Conservation (phyloP, 2,113 vertebrate species). For the Eidolon helvum region DNA sequence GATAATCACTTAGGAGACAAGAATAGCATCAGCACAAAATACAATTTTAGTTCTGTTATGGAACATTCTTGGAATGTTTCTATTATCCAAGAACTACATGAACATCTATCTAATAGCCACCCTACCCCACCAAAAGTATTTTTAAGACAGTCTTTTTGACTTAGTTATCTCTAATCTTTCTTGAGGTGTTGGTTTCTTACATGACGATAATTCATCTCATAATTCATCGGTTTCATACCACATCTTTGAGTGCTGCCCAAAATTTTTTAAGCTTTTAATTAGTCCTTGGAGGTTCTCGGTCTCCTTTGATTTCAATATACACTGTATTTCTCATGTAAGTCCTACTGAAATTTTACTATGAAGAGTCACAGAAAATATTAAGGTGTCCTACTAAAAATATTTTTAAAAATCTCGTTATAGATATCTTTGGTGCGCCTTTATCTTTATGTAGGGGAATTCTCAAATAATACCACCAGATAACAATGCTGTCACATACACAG, state of each 20-base stretch:
- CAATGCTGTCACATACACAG: not conserved
- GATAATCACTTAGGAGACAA: not conserved
- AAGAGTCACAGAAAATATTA: not conserved
- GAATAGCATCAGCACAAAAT: not conserved
- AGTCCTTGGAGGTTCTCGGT: not conserved
- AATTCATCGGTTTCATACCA: not conserved
- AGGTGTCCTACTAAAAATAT: not conserved
- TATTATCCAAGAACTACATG: not conserved
- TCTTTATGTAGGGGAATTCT: not conserved
- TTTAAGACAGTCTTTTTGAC: not conserved
- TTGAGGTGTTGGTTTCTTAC: not conserved
- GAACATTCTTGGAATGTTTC: not conserved
- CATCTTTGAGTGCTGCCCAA: not conserved
- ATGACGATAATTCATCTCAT: not conserved
- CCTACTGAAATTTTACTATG: not conserved
- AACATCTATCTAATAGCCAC: not conserved
- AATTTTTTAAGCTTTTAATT: not conserved
- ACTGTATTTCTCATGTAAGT: not conserved
- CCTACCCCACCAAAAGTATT: not conserved
- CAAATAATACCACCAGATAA: not conserved
- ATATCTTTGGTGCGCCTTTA: fast-evolving
- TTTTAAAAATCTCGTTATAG: not conserved
- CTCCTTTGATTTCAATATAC: not conserved
- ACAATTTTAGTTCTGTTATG: not conserved
- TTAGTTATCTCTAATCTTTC: not conserved